Base-by-base conservation (phyloP, 2,113 vertebrate species). In the Scytalopus superciliaris region DNA sequence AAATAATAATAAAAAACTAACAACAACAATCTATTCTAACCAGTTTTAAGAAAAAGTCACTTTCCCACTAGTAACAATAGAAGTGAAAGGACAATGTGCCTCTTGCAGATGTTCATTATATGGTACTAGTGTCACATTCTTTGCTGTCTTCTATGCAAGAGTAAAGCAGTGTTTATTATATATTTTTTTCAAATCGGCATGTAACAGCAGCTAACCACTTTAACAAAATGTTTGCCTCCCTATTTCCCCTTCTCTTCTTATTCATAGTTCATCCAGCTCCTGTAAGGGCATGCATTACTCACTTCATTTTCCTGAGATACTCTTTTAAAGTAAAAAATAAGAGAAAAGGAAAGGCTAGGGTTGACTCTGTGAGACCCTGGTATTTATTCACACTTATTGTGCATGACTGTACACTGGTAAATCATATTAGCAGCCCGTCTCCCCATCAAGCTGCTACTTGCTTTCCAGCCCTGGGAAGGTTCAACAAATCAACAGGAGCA, bases 371-470 rank as follows among this genome's bases (percentile, higher is more conserved):
- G 97, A 98, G 99, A 98, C 98, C 98, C 97, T 90, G 97, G 98
- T 98, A 98, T 98, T 98, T 98, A 98, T 99, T 98, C 98, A 98
- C 98, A 98, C 98, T 98, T 98, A 98, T 96, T 97, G 98, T 97
- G 98, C 99, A 99, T 99, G 99, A 99, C 99, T 99, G 98, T 97
- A 98, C 98, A 98, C 98, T 98, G 98, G 98, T 98, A 98, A 98
- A 98, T 98, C 98, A 98, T 98, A 98, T 98, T 98, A 98, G 98
- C 98, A 97, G 97, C 94, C 98, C 81, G 63, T 98, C 98, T 98
- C 97, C 97, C 98, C 98, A 98, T 98, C 98, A 98, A 98, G 98
- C 98, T 98, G 98, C 98, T 98, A 98, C 98, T 98, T 98, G 98
- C 98, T 98, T 98, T 98, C 98, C 98, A 98, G 98, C 98, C 98